A percentile compares a stretch with the other conserved stretches of the same genome.
These are phyloP conservation scores for Unio pictorum DNA, from an alignment of 2,888 invertebrate species.

Conservation along the genomic window DNA sequence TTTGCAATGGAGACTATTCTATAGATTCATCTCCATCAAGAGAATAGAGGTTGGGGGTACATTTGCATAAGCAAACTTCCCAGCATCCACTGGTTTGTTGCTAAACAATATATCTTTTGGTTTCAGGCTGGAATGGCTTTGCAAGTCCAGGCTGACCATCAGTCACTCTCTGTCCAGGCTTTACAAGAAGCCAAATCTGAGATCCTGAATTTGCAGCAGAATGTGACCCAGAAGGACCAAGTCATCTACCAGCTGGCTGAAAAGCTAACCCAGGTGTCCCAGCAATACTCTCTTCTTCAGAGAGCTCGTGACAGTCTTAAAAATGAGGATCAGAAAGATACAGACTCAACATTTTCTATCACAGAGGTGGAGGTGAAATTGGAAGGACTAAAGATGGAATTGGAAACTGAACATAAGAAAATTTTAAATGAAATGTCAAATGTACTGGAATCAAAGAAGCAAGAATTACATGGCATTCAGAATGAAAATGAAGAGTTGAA, in stretches of 20 bases:
- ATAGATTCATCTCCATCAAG: too few relatives aligned
- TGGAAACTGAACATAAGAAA: constrained; percentile 5
- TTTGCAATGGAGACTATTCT: too few relatives aligned
- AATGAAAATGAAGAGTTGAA: constrained; percentile 15
- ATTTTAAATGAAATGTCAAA: constrained; percentile 6
- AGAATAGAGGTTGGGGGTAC: too few relatives aligned
- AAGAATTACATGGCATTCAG: constrained; percentile 6
- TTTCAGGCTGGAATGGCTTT: constrained; percentile 62
- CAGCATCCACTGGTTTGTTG: background rate
- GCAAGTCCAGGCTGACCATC: constrained; percentile 51
- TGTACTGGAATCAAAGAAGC: constrained; percentile 10
- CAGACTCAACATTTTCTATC: background rate
- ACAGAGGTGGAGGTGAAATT: too few relatives aligned
- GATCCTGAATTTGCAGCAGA: constrained; percentile 57
- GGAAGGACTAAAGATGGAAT: constrained; percentile 3
- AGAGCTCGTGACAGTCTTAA: constrained; percentile 12
- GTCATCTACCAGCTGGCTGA: constrained; percentile 35
- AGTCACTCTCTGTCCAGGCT: constrained; percentile 51
- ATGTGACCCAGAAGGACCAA: constrained; percentile 44
- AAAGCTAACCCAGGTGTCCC: constrained; percentile 27
- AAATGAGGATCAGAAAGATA: constrained; percentile 10
- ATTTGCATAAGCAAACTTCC: too few relatives aligned
- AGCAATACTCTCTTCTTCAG: constrained; percentile 30
- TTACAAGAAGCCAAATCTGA: constrained; percentile 64
- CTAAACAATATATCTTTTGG: background rate